These are phyloP conservation scores for Aspidiotus rigidus DNA, from an alignment of 2,888 invertebrate genomes.

Conservation along the genomic window DNA sequence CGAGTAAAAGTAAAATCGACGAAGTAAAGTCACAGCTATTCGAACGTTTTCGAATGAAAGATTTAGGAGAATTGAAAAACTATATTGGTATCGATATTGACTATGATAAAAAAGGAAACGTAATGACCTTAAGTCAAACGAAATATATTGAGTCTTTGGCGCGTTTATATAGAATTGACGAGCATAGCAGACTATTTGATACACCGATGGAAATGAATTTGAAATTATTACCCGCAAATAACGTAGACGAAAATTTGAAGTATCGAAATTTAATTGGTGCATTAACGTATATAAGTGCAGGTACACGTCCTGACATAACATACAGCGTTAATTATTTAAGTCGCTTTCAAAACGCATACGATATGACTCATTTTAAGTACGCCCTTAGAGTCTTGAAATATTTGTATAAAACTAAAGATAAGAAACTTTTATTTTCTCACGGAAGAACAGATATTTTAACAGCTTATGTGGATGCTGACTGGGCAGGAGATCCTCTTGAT, in stretches of 20 bases:
- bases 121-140: conserved; percentile 7
- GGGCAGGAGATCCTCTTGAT: conserved; percentile 8
- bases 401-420: conserved; percentile 1
- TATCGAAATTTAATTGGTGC: too few species aligned
- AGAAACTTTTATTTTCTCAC: not conserved
- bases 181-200: too few species aligned
- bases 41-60: too few species aligned
- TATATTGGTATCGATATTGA: conserved; percentile 13
- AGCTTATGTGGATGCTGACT: conserved; percentile 12
- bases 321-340: conserved; percentile 12
- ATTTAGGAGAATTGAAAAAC: too few species aligned
- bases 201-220: conserved; percentile 8
- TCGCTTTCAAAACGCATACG: too few species aligned
- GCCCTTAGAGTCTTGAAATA: conserved; percentile 7
- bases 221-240: too few species aligned
- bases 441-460: not conserved
- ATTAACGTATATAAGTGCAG: conserved; percentile 11
- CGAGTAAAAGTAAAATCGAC: too few species aligned
- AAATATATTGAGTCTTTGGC: too few species aligned
- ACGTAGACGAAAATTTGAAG: too few species aligned
- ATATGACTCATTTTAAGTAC: conserved; percentile 7
- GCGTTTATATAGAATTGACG: too few species aligned
- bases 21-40: not conserved
- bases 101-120: conserved; percentile 7
- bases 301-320: conserved; percentile 6